Evolutionary conservation across 1,140 invertebrate genomes (phyloP).

Genomic region (Dryas iulia): DNA sequence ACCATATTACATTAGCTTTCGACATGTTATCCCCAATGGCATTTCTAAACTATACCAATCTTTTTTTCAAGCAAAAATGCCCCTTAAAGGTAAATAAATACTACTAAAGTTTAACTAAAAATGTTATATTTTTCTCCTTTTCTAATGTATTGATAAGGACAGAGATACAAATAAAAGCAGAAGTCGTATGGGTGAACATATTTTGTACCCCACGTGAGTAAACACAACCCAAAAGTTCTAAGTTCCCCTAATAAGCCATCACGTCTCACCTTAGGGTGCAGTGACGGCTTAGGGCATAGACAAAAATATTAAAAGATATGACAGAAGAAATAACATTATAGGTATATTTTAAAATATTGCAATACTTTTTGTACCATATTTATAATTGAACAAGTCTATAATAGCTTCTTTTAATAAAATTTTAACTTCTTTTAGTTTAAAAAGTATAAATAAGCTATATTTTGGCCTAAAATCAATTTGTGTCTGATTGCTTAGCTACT

Average conservation of each 20-base stretch:
- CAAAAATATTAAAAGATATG: conserved; percentile 7
- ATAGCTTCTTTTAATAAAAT: no score
- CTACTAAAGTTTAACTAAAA: conserved; percentile 27
- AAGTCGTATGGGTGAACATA: conserved; percentile 55
- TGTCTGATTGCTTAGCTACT: no score
- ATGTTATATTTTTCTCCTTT: conserved; percentile 27
- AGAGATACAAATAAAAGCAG: conserved; percentile 39
- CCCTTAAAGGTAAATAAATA: conserved; percentile 48
- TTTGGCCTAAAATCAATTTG: no score
- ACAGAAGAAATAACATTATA: no score
- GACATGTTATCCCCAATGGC: conserved; percentile 65
- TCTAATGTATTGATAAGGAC: conserved; percentile 33
- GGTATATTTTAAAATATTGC: no score
- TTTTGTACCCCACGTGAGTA: conserved; percentile 55
- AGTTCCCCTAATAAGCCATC: conserved; percentile 75
- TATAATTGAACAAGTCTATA: no score
- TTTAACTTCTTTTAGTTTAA: no score
- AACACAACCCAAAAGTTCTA: conserved; percentile 72
- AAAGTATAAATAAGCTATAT: no score
- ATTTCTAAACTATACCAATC: conserved; percentile 26
- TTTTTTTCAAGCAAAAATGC: not conserved
- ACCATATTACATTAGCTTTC: conserved; percentile 53
- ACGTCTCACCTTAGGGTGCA: conserved; percentile 72
- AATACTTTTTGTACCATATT: no score
- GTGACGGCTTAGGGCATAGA: conserved; percentile 47